phyloP scores from a whole-genome alignment of 2,113 vertebrate species.

The Periophthalmus modestus region DNA sequence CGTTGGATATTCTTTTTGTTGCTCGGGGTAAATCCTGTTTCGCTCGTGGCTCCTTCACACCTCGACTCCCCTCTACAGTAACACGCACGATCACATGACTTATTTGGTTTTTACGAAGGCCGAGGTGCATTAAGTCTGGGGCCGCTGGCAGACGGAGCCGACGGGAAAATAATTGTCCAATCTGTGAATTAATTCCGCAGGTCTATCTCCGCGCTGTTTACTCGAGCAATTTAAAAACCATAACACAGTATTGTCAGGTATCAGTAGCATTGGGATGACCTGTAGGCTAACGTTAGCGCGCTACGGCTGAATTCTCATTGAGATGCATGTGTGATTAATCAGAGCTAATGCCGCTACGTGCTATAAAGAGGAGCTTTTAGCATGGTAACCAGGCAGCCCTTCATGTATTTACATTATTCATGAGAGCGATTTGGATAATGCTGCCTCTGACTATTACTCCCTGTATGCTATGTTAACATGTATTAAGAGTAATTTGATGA shows the following conservation, averaged over 20 bases:
- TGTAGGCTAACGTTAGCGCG: constrained; percentile 11
- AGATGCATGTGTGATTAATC: constrained; percentile 56
- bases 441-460: constrained; percentile 61
- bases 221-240: constrained; percentile 52
- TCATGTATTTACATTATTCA: constrained; percentile 70
- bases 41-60: not conserved
- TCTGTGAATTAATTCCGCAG: constrained; percentile 55
- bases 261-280: constrained; percentile 60
- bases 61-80: not conserved
- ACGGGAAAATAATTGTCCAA: constrained; percentile 46
- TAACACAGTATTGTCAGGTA: constrained; percentile 50
- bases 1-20: not conserved
- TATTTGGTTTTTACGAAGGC: constrained; percentile 37
- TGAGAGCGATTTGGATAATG: constrained; percentile 69
- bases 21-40: not conserved
- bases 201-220: constrained; percentile 47
- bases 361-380: constrained; percentile 61
- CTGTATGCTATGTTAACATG: constrained; percentile 71
- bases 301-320: constrained; percentile 32
- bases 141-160: constrained; percentile 24
- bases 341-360: constrained; percentile 34
- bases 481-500: constrained; percentile 70
- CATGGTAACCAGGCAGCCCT: constrained; percentile 48
- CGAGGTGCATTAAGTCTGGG: constrained; percentile 46
- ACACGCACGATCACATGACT: constrained; percentile 41